Conservation (phyloP, 2,888 invertebrate genomes). For the Zygothrica quintamaculata region DNA sequence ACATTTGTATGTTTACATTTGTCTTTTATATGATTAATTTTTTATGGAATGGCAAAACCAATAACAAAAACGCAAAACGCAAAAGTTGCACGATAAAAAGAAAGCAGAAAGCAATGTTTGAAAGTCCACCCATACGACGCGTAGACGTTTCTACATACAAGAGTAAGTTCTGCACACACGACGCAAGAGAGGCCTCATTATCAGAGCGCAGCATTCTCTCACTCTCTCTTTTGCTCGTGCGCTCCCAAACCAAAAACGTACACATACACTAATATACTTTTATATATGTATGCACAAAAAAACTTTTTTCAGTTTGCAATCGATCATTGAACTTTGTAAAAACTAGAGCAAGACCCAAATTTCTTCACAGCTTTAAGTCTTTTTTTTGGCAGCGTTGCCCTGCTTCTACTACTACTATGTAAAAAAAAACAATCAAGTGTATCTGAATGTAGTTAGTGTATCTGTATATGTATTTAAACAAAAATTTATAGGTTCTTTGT, state of each 20-base stretch:
- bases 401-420: slow-evolving; percentile 23
- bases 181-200: slow-evolving; percentile 57
- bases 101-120: slow-evolving; percentile 68
- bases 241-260: slow-evolving; percentile 11
- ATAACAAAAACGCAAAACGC: slow-evolving; percentile 49
- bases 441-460: not conserved
- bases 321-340: slow-evolving; percentile 82
- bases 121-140: slow-evolving; percentile 17
- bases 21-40: not conserved
- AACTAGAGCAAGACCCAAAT: slow-evolving; percentile 83
- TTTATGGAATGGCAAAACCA: slow-evolving; percentile 22
- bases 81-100: slow-evolving; percentile 70
- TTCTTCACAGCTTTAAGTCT: slow-evolving; percentile 65
- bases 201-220: slow-evolving; percentile 20
- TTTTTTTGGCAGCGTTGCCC: slow-evolving; percentile 27
- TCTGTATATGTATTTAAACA: not conserved
- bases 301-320: slow-evolving; percentile 70
- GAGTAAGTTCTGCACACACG: slow-evolving; percentile 70
- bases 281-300: slow-evolving; percentile 5
- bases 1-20: slow-evolving; percentile 3
- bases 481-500: slow-evolving; percentile 18
- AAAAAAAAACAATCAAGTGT: no score
- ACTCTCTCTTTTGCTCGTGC: slow-evolving; percentile 6
- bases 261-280: slow-evolving; percentile 23
- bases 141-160: slow-evolving; percentile 71